Conservation (phyloP, 2,113 vertebrate genomes). For the Brachionichthys hirsutus region DNA sequence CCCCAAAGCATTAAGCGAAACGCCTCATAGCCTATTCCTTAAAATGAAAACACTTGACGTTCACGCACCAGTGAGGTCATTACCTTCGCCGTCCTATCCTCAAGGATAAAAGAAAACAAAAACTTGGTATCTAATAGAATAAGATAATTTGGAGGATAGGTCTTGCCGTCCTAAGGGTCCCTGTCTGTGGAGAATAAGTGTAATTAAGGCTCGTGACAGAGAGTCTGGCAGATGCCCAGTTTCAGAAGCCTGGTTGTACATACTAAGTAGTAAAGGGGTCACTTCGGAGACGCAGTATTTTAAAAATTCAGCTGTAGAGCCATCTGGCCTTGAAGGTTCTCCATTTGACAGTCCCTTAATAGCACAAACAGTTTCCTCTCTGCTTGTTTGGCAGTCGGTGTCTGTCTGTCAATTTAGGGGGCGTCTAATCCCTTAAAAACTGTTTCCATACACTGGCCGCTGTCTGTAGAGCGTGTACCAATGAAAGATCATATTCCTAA, state of each 20-base stretch:
- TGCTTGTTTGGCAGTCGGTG: neutral
- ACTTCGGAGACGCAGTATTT: too few relatives aligned
- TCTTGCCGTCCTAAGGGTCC: neutral
- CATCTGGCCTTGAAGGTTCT: neutral
- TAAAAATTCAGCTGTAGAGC: neutral
- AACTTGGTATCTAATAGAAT: neutral
- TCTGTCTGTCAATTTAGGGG: neutral
- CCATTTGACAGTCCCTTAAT: neutral
- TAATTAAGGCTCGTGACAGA: neutral
- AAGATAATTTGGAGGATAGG: neutral
- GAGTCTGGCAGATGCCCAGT: neutral
- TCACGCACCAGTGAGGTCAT: neutral
- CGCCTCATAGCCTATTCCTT: neutral
- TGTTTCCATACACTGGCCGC: neutral
- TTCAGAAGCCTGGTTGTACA: neutral
- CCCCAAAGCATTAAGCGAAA: neutral
- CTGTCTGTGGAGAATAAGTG: neutral
- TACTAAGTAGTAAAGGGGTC: neutral
- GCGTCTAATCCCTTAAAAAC: neutral
- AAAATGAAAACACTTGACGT: neutral
- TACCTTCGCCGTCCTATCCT: neutral
- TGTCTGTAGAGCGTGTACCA: neutral
- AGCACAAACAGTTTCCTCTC: neutral
- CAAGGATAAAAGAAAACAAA: neutral
- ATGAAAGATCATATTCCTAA: neutral